A percentile compares a stretch with the other conserved stretches of the same genome.
phyloP scores from a whole-genome alignment of 2,888 invertebrate species.

The Galerucella pusilla region DNA sequence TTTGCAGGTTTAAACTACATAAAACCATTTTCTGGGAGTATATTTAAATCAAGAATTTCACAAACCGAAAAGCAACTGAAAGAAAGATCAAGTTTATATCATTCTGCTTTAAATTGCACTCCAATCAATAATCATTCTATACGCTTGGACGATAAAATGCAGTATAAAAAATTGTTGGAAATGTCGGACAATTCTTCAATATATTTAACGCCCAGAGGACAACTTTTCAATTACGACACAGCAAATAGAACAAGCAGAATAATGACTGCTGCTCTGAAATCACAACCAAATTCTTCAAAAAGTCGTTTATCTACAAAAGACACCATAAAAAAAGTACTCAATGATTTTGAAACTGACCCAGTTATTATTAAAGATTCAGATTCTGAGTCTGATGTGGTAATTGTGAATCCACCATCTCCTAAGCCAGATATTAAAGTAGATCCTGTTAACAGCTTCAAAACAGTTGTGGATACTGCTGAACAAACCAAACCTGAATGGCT shows the following conservation, averaged over 20 bases:
- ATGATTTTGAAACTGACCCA: conserved; percentile 55
- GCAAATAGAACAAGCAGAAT: conserved; percentile 39
- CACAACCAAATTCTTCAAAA: conserved; percentile 18
- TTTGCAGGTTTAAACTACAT: conserved; percentile 29
- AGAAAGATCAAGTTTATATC: conserved; percentile 10
- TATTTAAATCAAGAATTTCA: conserved; percentile 8
- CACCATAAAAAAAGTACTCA: conserved; percentile 54
- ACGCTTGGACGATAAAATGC: conserved; percentile 70
- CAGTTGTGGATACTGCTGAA: conserved; percentile 68
- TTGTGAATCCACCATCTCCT: conserved; percentile 60
- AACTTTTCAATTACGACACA: conserved; percentile 46
- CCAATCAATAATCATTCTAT: conserved; percentile 63
- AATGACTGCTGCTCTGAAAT: conserved; percentile 45
- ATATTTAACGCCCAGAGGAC: conserved; percentile 54
- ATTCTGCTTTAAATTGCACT: conserved; percentile 7
- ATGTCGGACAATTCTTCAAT: conserved; percentile 50
- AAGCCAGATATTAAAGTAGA: conserved; percentile 62
- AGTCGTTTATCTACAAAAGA: conserved; percentile 54
- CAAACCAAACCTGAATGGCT: conserved; percentile 70
- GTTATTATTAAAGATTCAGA: conserved; percentile 60
- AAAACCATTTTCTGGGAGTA: conserved; percentile 25
- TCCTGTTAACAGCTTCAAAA: conserved; percentile 69
- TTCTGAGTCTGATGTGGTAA: conserved; percentile 61
- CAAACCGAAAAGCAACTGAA: conserved; percentile 31
- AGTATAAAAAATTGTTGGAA: conserved; percentile 69